phyloP scores from a whole-genome alignment of 2,888 invertebrate species.

The Eristalinus aeneus region DNA sequence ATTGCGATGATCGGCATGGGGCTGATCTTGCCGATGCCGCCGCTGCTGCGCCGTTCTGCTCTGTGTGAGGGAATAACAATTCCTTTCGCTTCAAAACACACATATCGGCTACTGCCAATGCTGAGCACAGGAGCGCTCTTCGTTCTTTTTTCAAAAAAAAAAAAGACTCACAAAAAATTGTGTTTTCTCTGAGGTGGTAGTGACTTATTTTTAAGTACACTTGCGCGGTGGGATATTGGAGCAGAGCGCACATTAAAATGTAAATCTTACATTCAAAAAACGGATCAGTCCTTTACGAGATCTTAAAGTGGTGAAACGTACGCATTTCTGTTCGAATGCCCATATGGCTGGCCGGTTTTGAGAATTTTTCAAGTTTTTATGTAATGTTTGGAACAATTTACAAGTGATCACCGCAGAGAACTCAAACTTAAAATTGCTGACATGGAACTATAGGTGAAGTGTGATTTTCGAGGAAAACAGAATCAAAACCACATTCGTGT shows the following conservation, averaged over 20 bases:
- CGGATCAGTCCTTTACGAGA: conserved; percentile 79
- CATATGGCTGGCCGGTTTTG: conserved; percentile 36
- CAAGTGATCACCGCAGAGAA: not conserved
- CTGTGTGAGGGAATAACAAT: conserved; percentile 67
- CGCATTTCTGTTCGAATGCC: conserved; percentile 39
- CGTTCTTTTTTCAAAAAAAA: conserved; percentile 35
- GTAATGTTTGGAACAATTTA: not conserved
- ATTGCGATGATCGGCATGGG: conserved; percentile 64
- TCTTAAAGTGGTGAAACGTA: conserved; percentile 78
- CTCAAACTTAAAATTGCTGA: not conserved
- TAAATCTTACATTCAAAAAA: conserved; percentile 77
- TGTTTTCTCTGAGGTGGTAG: conserved; percentile 69
- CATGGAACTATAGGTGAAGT: not conserved
- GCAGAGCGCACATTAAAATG: conserved; percentile 76
- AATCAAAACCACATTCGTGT: not conserved
- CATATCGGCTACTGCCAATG: conserved; percentile 69
- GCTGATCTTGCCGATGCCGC: conserved; percentile 43
- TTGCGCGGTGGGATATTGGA: conserved; percentile 69
- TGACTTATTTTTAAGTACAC: conserved; percentile 71
- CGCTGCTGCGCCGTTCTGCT: conserved; percentile 23
- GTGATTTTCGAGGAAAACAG: not conserved
- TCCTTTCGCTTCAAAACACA: conserved; percentile 35
- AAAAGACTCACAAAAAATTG: not conserved
- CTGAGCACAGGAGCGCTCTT: conserved; percentile 59
- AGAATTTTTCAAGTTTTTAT: not conserved